These are phyloP conservation scores for Monopterus albus DNA, from an alignment of 2,113 vertebrate species.

Conservation along the genomic window DNA sequence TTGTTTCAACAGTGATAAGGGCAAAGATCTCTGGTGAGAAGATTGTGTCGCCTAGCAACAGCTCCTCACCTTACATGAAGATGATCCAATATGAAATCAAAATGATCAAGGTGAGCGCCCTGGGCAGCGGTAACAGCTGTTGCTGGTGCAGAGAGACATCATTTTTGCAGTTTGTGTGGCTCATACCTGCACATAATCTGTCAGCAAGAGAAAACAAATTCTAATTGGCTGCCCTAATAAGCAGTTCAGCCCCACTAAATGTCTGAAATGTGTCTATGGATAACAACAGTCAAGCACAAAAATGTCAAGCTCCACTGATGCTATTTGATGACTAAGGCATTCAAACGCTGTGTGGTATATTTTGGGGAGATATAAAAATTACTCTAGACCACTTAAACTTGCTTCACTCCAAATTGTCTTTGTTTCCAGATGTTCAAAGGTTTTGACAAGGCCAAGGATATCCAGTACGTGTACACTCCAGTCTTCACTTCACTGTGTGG, in stretches of 20 bases:
- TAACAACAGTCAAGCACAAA: neutral
- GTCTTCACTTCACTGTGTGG: constrained; percentile 91
- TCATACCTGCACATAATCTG: neutral
- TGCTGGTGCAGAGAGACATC: neutral
- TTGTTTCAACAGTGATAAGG: constrained; percentile 84
- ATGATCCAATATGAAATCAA: constrained; percentile 95
- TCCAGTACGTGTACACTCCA: constrained; percentile 92
- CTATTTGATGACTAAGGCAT: no score
- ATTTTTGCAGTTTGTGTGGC: neutral
- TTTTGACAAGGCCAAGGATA: constrained; percentile 89
- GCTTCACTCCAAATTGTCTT: constrained; percentile 4
- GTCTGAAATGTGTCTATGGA: no score
- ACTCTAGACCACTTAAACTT: neutral
- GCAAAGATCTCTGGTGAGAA: constrained; percentile 92
- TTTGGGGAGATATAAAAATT: neutral
- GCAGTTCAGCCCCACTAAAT: no score
- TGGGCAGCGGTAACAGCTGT: constrained; percentile 9
- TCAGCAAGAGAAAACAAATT: neutral
- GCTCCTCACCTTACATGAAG: constrained; percentile 86
- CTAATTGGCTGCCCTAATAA: neutral
- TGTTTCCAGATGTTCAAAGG: constrained; percentile 94
- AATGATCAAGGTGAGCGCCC: constrained; percentile 92
- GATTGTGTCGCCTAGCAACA: constrained; percentile 86
- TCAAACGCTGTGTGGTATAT: neutral
- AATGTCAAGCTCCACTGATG: no score